A percentile compares a stretch with the other conserved stretches of the same genome.
Evolutionary conservation across 37 sponge, comb jelly and placozoan species (phyloP).

Genomic region (Aphrocallistes beatrix): DNA sequence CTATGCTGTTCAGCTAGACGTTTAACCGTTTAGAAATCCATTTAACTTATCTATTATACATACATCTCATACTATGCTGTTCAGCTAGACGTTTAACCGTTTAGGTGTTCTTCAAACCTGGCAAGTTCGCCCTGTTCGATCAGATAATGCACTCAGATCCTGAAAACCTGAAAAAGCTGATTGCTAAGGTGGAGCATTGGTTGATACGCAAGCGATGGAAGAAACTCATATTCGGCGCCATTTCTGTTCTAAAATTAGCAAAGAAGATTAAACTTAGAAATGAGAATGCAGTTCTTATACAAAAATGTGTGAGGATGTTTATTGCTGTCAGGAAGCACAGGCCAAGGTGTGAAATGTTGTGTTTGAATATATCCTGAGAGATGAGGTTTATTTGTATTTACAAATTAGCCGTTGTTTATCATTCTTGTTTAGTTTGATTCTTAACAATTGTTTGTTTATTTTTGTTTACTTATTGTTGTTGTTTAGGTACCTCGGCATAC

Average conservation of each 20-base stretch:
- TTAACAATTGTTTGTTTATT: too few relatives aligned
- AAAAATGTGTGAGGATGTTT: slow-evolving; percentile 55
- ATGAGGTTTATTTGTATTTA: too few relatives aligned
- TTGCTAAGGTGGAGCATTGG: slow-evolving; percentile 60
- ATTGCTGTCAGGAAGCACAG: slow-evolving; percentile 49
- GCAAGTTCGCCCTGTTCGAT: slow-evolving; percentile 99
- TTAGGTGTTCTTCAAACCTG: slow-evolving; percentile 86
- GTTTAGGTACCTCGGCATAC: slow-evolving; percentile 34
- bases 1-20: too few relatives aligned
- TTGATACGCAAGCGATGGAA: slow-evolving; percentile 70
- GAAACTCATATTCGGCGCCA: slow-evolving; percentile 76
- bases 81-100: too few relatives aligned
- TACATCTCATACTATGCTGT: too few relatives aligned
- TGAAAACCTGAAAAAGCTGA: slow-evolving; percentile 43
- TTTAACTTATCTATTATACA: too few relatives aligned
- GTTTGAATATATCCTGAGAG: background rate
- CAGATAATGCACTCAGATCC: slow-evolving; percentile 75
- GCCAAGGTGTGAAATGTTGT: slow-evolving; percentile 45
- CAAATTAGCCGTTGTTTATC: too few relatives aligned
- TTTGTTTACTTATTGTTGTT: background rate
- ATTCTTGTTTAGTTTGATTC: too few relatives aligned
- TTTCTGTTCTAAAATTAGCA: slow-evolving; percentile 70
- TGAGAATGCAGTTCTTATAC: slow-evolving; percentile 49
- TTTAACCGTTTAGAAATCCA: too few relatives aligned
- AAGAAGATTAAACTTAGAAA: slow-evolving; percentile 60